Conservation (phyloP, 37 sponge, comb jelly and placozoan species). For the Aphrocallistes beatrix region DNA sequence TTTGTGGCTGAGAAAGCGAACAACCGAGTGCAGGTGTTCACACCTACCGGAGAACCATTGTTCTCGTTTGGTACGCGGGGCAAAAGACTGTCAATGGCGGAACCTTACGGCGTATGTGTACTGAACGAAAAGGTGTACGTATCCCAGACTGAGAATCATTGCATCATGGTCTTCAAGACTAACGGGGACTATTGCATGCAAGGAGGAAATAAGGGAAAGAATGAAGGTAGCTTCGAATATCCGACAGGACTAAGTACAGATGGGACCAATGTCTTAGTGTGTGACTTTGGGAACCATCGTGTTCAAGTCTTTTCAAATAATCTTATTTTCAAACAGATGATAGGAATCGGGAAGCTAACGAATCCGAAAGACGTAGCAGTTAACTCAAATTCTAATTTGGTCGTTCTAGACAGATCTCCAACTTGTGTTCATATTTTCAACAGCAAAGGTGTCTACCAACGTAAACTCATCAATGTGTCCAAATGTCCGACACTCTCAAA, state of each 20-base stretch:
- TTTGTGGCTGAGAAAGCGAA: constrained; percentile 1
- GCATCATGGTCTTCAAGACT: neutral
- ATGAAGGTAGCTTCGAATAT: neutral
- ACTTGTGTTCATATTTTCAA: neutral
- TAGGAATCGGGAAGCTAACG: neutral
- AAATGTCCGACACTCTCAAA: neutral
- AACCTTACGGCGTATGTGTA: neutral
- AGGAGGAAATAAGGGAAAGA: neutral
- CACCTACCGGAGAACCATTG: neutral
- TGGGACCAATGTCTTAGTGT: neutral
- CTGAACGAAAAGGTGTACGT: neutral
- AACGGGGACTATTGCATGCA: neutral
- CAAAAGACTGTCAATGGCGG: neutral
- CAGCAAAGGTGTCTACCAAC: neutral
- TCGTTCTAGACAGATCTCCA: neutral
- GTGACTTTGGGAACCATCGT: neutral
- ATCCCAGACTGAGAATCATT: neutral
- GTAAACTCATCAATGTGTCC: neutral
- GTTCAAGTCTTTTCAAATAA: neutral
- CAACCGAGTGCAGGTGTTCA: neutral
- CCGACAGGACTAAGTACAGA: neutral
- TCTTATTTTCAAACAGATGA: neutral
- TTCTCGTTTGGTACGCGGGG: neutral
- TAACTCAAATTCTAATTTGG: neutral
- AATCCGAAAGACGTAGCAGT: neutral